These are phyloP conservation scores for Macrotis lagotis DNA, from an alignment of 2,113 vertebrate genomes.

Conservation along the genomic window DNA sequence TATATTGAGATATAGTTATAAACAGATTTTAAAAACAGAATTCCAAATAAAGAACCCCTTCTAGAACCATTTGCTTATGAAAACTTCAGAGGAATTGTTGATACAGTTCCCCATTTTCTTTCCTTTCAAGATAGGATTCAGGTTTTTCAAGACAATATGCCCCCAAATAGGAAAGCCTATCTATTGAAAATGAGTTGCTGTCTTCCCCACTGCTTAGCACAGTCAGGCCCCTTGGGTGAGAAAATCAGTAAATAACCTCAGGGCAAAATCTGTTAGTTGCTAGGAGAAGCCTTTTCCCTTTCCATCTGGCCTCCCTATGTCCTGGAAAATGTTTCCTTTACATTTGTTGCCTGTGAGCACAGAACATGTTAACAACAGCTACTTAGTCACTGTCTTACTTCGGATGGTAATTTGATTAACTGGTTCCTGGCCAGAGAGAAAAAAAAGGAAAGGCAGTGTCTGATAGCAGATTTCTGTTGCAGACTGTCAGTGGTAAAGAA, in stretches of 20 bases:
- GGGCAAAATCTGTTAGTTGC: background rate
- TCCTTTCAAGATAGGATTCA: background rate
- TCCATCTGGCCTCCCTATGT: slow-evolving; percentile 10
- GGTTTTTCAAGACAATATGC: background rate
- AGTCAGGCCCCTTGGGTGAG: background rate
- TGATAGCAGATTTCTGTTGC: background rate
- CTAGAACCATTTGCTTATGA: background rate
- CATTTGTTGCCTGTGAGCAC: slow-evolving; percentile 30
- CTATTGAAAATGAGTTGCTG: background rate
- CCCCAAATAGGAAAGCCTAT: background rate
- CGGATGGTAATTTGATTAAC: slow-evolving; percentile 9
- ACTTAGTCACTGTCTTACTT: slow-evolving; percentile 30
- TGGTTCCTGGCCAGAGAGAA: slow-evolving; percentile 21
- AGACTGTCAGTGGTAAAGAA: background rate
- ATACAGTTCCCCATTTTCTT: background rate
- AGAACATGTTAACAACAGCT: slow-evolving; percentile 41
- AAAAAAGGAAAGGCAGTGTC: background rate
- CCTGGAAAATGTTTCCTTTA: slow-evolving; percentile 22
- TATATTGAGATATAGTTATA: background rate
- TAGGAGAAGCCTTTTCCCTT: background rate
- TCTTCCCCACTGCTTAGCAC: background rate
- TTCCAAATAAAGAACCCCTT: background rate
- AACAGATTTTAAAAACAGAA: background rate
- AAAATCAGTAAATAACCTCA: background rate
- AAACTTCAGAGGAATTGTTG: background rate